These are phyloP conservation scores for Drosophila affinis DNA, from an alignment of 2,888 invertebrate species.

Conservation along the genomic window DNA sequence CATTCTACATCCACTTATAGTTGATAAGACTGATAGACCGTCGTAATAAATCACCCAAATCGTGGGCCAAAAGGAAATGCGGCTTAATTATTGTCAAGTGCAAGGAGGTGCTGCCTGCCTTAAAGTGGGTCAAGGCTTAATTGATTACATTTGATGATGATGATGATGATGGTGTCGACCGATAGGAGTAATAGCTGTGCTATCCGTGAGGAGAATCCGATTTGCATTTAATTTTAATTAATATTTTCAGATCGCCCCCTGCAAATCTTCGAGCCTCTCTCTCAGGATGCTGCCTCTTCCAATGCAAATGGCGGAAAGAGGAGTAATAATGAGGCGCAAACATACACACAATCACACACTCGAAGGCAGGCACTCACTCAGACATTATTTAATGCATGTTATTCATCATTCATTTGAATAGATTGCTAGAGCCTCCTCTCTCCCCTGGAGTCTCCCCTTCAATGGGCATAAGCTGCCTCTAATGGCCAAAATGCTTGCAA, in stretches of 20 bases:
- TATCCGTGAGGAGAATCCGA: neutral
- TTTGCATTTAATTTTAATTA: constrained; percentile 28
- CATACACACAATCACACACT: neutral
- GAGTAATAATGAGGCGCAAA: constrained; percentile 12
- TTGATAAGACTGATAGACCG: constrained; percentile 44
- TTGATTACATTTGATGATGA: neutral
- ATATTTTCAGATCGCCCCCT: constrained; percentile 7
- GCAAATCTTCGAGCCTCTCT: constrained; percentile 8
- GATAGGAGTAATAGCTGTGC: neutral
- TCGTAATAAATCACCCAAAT: constrained; percentile 50
- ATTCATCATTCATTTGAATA: constrained; percentile 54
- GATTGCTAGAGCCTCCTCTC: constrained; percentile 23
- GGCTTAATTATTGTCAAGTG: constrained; percentile 34
- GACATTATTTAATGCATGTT: constrained; percentile 44
- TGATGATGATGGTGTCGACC: neutral
- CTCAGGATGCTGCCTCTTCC: neutral
- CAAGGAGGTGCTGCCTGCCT: neutral
- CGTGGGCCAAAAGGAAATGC: constrained; percentile 25
- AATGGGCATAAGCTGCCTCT: constrained; percentile 39
- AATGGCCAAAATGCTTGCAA: constrained; percentile 45
- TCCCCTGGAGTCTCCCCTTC: constrained; percentile 1
- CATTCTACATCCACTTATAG: constrained; percentile 27
- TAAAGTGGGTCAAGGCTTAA: neutral
- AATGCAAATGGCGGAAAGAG: neutral
- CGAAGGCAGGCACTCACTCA: neutral